Evolutionary conservation across 2,113 vertebrate species (phyloP).

Genomic region (Platycercus adscitus): DNA sequence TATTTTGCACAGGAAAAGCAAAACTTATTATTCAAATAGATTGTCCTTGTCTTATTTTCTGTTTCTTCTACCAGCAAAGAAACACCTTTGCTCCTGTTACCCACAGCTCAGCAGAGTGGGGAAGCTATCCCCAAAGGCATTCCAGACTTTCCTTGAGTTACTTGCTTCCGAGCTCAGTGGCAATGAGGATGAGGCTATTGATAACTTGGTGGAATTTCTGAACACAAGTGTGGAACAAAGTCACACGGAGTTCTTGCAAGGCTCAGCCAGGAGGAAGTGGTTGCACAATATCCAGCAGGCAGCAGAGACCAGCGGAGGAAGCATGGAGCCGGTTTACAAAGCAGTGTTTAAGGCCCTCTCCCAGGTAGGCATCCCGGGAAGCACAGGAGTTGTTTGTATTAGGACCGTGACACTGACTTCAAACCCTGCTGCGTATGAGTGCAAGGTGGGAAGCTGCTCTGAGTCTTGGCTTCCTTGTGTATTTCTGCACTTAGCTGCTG

Average conservation of each 20-base stretch:
- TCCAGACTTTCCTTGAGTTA: conserved; percentile 74
- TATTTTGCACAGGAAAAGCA: not conserved
- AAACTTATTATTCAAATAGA: not conserved
- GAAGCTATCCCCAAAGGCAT: conserved; percentile 68
- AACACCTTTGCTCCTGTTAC: conserved; percentile 15
- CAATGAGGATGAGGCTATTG: conserved; percentile 60
- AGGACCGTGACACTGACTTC: not conserved
- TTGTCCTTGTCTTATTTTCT: not conserved
- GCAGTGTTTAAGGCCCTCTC: conserved; percentile 72
- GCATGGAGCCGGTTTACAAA: conserved; percentile 69
- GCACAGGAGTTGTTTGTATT: not conserved
- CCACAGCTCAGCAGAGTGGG: conserved; percentile 42
- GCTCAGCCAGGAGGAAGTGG: conserved; percentile 72
- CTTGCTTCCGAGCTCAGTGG: conserved; percentile 65
- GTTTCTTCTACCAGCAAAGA: conserved; percentile 11
- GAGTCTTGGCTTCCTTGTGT: not conserved
- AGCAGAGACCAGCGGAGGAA: conserved; percentile 60
- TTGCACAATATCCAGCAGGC: conserved; percentile 68
- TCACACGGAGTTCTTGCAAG: conserved; percentile 1
- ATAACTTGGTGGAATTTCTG: conserved; percentile 75
- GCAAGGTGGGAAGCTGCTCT: not conserved
- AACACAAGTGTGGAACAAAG: conserved; percentile 30
- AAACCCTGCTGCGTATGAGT: not conserved
- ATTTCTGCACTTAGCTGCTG: too few species aligned
- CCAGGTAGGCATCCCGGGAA: conserved; percentile 57